Evolutionary conservation across 2,888 invertebrate genomes (phyloP).

Genomic region (Lottia gigantea): DNA sequence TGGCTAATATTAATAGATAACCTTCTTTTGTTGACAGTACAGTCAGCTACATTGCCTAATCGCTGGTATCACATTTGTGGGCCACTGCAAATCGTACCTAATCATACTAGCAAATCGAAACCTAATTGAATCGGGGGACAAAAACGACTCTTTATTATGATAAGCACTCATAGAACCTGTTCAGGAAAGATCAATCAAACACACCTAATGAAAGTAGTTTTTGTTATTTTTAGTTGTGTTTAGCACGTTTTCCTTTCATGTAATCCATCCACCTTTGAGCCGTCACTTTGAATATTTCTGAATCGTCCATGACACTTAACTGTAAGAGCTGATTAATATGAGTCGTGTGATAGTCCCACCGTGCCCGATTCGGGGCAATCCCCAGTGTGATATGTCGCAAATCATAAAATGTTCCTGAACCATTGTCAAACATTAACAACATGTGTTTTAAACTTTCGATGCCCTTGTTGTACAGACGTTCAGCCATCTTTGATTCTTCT

Average conservation of each 20-base stretch:
- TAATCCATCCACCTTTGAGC: constrained; percentile 94
- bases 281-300: constrained; percentile 83
- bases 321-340: constrained; percentile 91
- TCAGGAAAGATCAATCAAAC: too few relatives aligned
- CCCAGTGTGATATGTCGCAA: constrained; percentile 85
- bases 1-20: too few relatives aligned
- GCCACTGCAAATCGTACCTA: too few relatives aligned
- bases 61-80: too few relatives aligned
- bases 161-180: too few relatives aligned
- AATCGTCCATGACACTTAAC: constrained; percentile 81
- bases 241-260: constrained; percentile 92
- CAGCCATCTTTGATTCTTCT: constrained; percentile 75
- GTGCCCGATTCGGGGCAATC: constrained; percentile 87
- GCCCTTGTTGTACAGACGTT: constrained; percentile 54
- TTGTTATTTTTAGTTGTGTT: constrained; percentile 80
- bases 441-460: constrained; percentile 84
- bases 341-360: constrained; percentile 99
- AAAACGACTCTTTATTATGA: too few relatives aligned
- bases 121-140: too few relatives aligned
- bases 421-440: constrained; percentile 89
- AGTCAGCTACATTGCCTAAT: too few relatives aligned
- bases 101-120: too few relatives aligned
- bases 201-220: too few relatives aligned
- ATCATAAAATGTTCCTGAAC: constrained; percentile 95
- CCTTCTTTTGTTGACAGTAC: too few relatives aligned